Percentiles rank a stretch among this genome's conserved stretches.
phyloP scores from a whole-genome alignment of 2,888 invertebrate species.

The Caenorhabditis sinica region DNA sequence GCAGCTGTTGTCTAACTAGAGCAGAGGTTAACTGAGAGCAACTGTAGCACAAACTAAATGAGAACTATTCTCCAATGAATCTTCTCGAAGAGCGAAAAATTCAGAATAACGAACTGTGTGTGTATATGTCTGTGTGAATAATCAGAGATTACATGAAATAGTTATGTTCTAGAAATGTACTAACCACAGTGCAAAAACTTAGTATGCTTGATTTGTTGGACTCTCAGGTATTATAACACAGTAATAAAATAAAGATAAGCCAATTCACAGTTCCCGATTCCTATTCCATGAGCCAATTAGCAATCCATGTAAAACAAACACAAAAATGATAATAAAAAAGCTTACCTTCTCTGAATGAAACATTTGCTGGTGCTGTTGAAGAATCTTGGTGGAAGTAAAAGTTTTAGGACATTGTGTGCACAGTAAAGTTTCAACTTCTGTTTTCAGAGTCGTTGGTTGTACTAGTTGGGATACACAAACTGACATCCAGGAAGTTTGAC shows the following conservation, averaged over 20 bases:
- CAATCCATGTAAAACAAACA: constrained; percentile 1
- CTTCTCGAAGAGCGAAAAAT: no score
- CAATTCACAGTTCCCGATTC: not conserved
- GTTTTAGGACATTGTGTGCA: constrained; percentile 78
- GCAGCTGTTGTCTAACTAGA: not conserved
- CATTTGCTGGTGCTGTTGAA: constrained; percentile 81
- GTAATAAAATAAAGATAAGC: not conserved
- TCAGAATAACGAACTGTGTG: not conserved
- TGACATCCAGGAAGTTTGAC: constrained; percentile 53
- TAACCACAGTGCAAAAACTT: constrained; percentile 9
- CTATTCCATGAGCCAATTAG: constrained; percentile 21
- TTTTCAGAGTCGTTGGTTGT: constrained; percentile 53
- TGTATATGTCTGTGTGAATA: not conserved
- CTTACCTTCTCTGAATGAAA: constrained; percentile 82
- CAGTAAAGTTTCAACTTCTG: constrained; percentile 45
- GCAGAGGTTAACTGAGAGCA: no score
- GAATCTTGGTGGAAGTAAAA: constrained; percentile 76
- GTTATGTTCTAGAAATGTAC: constrained; percentile 18
- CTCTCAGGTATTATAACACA: not conserved
- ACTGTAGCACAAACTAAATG: no score
- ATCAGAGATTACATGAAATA: not conserved
- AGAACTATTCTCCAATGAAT: no score
- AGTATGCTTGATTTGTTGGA: not conserved
- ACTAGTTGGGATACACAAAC: constrained; percentile 62
- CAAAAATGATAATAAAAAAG: no score